These are phyloP conservation scores for Arrhopalites spinosus DNA, from an alignment of 2,888 invertebrate species.

Conservation along the genomic window DNA sequence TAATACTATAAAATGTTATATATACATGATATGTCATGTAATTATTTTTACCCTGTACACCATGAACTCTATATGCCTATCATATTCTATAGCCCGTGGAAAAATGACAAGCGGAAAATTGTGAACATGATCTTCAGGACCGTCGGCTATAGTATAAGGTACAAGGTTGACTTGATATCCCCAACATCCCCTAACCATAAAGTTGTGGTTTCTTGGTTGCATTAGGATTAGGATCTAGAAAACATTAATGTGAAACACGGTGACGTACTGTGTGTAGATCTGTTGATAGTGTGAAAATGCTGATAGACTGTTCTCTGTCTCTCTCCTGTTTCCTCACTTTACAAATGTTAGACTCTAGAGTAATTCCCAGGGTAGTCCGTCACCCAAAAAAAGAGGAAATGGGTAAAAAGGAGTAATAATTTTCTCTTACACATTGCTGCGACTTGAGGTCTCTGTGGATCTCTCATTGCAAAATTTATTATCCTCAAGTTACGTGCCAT, in stretches of 20 bases:
- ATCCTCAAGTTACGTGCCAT: conserved; percentile 25
- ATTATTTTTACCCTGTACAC: no score
- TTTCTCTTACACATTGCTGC: conserved; percentile 14
- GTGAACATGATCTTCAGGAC: no score
- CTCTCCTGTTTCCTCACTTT: neutral
- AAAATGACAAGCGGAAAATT: no score
- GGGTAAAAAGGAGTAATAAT: conserved; percentile 20
- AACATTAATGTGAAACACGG: no score
- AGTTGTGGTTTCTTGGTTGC: neutral
- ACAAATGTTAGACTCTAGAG: conserved; percentile 25
- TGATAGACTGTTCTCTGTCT: conserved; percentile 2
- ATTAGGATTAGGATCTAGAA: neutral
- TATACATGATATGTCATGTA: no score
- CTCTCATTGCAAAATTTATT: conserved; percentile 34
- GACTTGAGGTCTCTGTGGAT: neutral
- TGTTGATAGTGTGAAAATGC: neutral
- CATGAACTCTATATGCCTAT: no score
- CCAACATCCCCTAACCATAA: no score
- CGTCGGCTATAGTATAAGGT: no score
- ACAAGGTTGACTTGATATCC: no score
- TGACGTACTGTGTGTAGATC: neutral
- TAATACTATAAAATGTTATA: no score
- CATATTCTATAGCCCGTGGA: no score
- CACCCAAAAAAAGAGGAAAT: conserved; percentile 23
- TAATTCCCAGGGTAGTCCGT: conserved; percentile 28